Evolutionary conservation across 2,113 vertebrate species (phyloP).

Genomic region (Carassius gibelio): DNA sequence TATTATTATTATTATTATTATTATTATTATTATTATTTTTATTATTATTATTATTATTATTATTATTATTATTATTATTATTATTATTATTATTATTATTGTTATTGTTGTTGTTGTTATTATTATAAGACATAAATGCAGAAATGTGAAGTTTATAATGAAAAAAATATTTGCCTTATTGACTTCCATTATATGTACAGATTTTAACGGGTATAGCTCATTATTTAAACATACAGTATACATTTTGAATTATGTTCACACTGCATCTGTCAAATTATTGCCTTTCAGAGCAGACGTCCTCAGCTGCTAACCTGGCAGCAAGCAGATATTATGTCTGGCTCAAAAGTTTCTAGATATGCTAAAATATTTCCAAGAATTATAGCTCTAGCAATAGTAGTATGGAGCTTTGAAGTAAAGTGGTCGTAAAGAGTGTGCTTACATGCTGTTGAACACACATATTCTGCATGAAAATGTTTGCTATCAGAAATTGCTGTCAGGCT

Average conservation of each 20-base stretch:
- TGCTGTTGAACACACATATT: not conserved
- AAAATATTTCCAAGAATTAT: not conserved
- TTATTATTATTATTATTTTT: too few relatives aligned
- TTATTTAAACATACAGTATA: conserved; percentile 3
- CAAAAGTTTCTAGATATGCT: not conserved
- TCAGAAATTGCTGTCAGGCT: not conserved
- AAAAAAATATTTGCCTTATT: not conserved
- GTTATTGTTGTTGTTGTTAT: too few relatives aligned
- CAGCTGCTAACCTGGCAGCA: not conserved
- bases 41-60: not conserved
- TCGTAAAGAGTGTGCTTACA: not conserved
- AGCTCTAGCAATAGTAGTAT: not conserved
- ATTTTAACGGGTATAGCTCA: conserved; percentile 10
- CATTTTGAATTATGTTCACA: not conserved
- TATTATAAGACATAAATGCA: not conserved
- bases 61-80: too few relatives aligned
- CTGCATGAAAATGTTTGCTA: not conserved
- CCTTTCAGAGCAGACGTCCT: not conserved
- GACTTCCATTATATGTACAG: not conserved
- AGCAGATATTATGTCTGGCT: conserved; percentile 11
- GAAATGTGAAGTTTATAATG: not conserved
- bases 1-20: too few relatives aligned
- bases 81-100: too few relatives aligned
- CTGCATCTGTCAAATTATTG: not conserved
- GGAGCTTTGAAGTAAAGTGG: not conserved